These are phyloP conservation scores for Papilio protenor DNA, from an alignment of 2,888 invertebrate genomes.

Conservation along the genomic window DNA sequence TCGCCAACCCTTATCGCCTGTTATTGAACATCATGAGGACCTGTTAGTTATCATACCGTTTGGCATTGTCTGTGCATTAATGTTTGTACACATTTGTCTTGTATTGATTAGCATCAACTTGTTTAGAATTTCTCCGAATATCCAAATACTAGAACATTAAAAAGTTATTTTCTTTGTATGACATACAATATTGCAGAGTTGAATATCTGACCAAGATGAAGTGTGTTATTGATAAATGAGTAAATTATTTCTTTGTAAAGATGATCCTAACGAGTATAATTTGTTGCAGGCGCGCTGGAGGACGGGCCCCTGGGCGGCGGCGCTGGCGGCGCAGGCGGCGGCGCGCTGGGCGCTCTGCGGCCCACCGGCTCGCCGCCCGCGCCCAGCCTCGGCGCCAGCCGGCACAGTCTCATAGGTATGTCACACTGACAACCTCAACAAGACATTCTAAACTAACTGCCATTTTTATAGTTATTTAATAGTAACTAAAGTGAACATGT, in stretches of 20 bases:
- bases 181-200: background rate
- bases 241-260: background rate
- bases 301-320: slow-evolving; percentile 83
- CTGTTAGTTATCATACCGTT: slow-evolving; percentile 66
- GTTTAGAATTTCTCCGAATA: background rate
- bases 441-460: background rate
- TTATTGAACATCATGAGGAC: slow-evolving; percentile 68
- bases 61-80: slow-evolving; percentile 42
- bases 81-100: background rate
- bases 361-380: slow-evolving; percentile 82
- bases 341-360: slow-evolving; percentile 79
- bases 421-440: slow-evolving; percentile 4
- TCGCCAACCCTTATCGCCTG: slow-evolving; percentile 64
- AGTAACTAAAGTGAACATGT: too few relatives aligned
- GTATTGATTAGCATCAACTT: background rate
- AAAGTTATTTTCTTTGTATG: background rate
- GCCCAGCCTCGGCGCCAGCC: slow-evolving; percentile 82
- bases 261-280: background rate
- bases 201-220: background rate
- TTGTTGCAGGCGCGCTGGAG: slow-evolving; percentile 81
- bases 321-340: slow-evolving; percentile 80
- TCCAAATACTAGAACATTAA: background rate
- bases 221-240: background rate
- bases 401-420: slow-evolving; percentile 81
- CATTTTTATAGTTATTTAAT: too few relatives aligned